Conservation (phyloP, 1,140 invertebrate genomes). For the Sitophilus oryzae region DNA sequence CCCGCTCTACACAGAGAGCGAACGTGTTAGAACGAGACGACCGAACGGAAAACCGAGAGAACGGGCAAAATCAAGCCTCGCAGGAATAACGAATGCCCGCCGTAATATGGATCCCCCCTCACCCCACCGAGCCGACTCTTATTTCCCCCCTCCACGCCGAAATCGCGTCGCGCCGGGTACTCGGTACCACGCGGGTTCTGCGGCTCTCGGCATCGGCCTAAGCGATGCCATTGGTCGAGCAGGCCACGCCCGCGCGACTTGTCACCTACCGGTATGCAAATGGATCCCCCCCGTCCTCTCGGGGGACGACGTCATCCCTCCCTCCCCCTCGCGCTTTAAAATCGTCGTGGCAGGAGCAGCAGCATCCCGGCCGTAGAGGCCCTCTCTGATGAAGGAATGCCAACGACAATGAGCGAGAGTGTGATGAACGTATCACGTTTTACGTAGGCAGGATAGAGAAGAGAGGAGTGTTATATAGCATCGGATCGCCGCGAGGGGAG, state of each 20-base stretch:
- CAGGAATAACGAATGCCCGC: neutral
- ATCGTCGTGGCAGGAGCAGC: too few relatives aligned
- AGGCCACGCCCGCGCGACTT: slow-evolving; percentile 40
- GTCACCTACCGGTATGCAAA: slow-evolving; percentile 46
- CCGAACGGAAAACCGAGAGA: too few relatives aligned
- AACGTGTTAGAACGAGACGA: too few relatives aligned
- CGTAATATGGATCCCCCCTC: neutral
- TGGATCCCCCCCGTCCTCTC: slow-evolving; percentile 30
- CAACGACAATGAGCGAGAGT: neutral
- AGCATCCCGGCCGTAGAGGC: slow-evolving; percentile 20
- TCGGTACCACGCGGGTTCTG: slow-evolving; percentile 39
- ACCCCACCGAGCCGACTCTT: neutral
- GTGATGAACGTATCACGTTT: neutral
- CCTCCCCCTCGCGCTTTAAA: neutral
- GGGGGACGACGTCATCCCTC: neutral
- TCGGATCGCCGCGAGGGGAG: neutral
- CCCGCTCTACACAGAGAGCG: too few relatives aligned
- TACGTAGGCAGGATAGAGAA: neutral
- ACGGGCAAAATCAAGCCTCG: neutral
- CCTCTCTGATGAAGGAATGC: slow-evolving; percentile 6
- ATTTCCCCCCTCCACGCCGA: neutral
- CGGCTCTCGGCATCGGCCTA: neutral
- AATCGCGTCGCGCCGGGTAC: slow-evolving; percentile 21
- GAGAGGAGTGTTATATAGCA: too few relatives aligned
- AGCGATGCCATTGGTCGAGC: slow-evolving; percentile 36